These are phyloP conservation scores for Chaitophorus viminalis DNA, from an alignment of 2,888 invertebrate genomes.

Conservation along the genomic window DNA sequence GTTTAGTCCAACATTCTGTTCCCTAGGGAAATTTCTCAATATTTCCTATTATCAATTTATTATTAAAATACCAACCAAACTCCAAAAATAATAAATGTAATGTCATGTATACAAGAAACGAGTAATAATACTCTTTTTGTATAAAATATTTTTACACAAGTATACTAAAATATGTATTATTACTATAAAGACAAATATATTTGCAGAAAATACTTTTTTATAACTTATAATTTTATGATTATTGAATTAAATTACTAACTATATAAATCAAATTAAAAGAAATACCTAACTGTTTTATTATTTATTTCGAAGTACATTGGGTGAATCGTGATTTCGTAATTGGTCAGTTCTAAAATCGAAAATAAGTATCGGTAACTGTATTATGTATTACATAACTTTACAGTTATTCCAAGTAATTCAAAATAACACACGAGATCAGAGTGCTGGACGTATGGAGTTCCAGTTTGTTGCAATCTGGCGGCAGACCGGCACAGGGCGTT, in stretches of 20 bases:
- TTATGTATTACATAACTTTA: not conserved
- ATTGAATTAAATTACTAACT: not conserved
- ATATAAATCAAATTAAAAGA: not conserved
- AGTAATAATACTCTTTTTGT: too few relatives aligned
- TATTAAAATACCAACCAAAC: constrained; percentile 23
- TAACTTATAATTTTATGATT: not conserved
- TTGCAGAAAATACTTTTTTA: too few relatives aligned
- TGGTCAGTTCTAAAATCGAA: not conserved
- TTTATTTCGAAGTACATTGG: not conserved
- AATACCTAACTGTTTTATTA: not conserved
- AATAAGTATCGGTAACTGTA: not conserved
- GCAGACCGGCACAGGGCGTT: constrained; percentile 56
- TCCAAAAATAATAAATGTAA: not conserved
- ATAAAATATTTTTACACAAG: too few relatives aligned
- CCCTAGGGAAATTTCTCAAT: constrained; percentile 41
- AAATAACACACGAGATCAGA: constrained; percentile 25
- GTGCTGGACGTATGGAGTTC: constrained; percentile 15
- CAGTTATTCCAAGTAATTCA: not conserved
- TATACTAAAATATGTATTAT: too few relatives aligned
- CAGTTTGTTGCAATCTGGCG: constrained; percentile 50
- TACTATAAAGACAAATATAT: too few relatives aligned
- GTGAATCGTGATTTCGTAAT: not conserved
- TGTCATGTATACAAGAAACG: too few relatives aligned
- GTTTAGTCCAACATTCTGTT: constrained; percentile 7
- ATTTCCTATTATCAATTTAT: constrained; percentile 6